Conservation (phyloP, 2,888 invertebrate genomes). For the Catocala nupta region DNA sequence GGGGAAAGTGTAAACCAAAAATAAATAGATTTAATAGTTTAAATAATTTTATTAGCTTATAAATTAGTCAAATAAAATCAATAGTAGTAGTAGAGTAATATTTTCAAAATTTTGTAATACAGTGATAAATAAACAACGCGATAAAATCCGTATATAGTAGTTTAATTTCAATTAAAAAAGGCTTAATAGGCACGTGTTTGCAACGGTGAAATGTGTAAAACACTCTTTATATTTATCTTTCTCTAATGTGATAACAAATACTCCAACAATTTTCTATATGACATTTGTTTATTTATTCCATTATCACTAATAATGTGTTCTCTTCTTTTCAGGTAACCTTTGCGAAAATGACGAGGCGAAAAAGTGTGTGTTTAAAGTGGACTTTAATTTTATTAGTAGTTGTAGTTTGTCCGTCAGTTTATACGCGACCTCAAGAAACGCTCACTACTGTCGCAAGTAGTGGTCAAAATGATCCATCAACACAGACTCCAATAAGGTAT, state of each 20-base stretch:
- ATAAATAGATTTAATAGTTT: too few relatives aligned
- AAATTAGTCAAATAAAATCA: too few relatives aligned
- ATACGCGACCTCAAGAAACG: conserved; percentile 75
- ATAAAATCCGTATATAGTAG: too few relatives aligned
- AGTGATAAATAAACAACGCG: too few relatives aligned
- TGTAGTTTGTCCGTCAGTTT: conserved; percentile 70
- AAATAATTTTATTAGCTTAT: too few relatives aligned
- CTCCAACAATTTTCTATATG: not conserved
- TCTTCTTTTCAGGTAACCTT: conserved; percentile 77
- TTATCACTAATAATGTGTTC: conserved; percentile 32
- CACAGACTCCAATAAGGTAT: conserved; percentile 78
- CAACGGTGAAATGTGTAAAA: conserved; percentile 1
- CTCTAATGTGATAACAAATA: not conserved
- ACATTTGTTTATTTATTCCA: not conserved
- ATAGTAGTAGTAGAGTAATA: too few relatives aligned
- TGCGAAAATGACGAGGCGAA: conserved; percentile 76
- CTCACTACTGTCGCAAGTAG: conserved; percentile 52
- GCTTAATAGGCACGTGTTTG: too few relatives aligned
- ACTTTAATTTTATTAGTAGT: conserved; percentile 80
- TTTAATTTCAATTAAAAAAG: too few relatives aligned
- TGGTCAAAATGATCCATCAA: conserved; percentile 63
- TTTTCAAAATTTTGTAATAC: too few relatives aligned
- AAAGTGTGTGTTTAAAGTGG: conserved; percentile 79
- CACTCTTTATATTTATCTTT: not conserved
- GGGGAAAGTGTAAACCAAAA: too few relatives aligned